Evolutionary conservation across 2,113 vertebrate species (phyloP), one percentile per base, ranked within the genome.

Genomic region (Spea multiplicata): DNA sequence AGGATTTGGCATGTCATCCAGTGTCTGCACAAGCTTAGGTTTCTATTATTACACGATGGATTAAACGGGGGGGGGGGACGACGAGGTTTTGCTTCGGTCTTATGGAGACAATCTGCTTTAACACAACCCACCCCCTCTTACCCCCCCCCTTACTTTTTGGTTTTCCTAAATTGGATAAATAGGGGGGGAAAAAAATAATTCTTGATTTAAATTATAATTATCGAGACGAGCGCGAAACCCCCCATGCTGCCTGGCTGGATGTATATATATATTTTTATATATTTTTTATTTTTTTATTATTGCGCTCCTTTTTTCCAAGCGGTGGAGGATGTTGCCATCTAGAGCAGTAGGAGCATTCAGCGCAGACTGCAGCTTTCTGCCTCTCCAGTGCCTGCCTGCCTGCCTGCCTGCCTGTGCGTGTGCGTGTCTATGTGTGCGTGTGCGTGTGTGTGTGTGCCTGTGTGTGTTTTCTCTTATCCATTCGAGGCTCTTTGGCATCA

Each of bases 251-350:
- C 71, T 74, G 75, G 59, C 55, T 59, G 55, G 9, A 8, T 59
- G 8, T 5, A 5, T 59, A 10, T 10, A 7, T 52, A 10, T 81
- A 82, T 76, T 68, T 65, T 69, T 65, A 62, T 83, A 73, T 77
- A 65, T 83, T 59, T 59, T 3, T 59, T 10, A 44, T 75, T 81
- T 7, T 6, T 14, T 7, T 30, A n/a, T 52, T 0, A 59, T 3
- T 30, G 30, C 30, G 2, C 30, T 30, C 44, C 17, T 44, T 30
- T 47, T 10, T 62, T 46, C 7, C 13, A 82, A 89, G 84, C 88
- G 0, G 86, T 86, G 88, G 87, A 86, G 84, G 86, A 81, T 47
- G 90, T 86, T 90, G 89, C 89, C 89, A 89, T 88, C 89, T 90
- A 90, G 85, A 89, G 89, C 87, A 86, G 86, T 90, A 81, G n/a